Base-by-base conservation (phyloP, 2,888 invertebrate genomes). In the Agrenia bidenticulata region DNA sequence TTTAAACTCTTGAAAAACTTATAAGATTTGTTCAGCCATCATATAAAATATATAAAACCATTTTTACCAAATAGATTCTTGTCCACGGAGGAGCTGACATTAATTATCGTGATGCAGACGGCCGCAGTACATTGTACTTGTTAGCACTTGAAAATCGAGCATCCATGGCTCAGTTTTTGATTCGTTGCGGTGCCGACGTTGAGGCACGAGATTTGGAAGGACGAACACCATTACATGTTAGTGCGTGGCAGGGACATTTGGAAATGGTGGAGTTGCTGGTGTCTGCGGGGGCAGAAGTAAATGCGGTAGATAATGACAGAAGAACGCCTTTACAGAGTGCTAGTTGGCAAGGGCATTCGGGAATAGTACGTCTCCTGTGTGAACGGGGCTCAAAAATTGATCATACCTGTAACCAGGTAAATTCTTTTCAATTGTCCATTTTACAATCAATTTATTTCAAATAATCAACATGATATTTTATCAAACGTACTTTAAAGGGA, bases 291-390 rank as follows among this genome's bases (percentile, higher is more conserved):
- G 94, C 94, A 1, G 85, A 87, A 77, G 91, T 94, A 0, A 93
- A 96, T 79, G 92, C 92, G 0, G 87, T 89, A 70, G 94, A 94
- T 81, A 85, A 89, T 70, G 93, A 94, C 80, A 86, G 87, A 71
- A 85, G 96, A 66, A 94, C 94, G 0, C 92, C 96, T 0, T 82
- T 96, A 70, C 96, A 96, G 82, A 94, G 94, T 39, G 95, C 95
- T 17, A 91, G 94, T 59, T 96, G 96, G 96, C 92, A 96, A 79
- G 96, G 96, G 0, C 92, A 96, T 77, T 86, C 88, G 42, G 85
- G 87, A 56, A 92, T 92, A 45, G 92, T 96, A 73, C 85, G 88
- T 65, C 82, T 93, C 42, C 81, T 93, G 15, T 83, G 96, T 51
- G 87, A 88, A 77, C 87, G 87, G 76, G 92, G 92, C 4, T 94